Conservation (phyloP, 2,113 vertebrate genomes). For the Sander lucioperca region DNA sequence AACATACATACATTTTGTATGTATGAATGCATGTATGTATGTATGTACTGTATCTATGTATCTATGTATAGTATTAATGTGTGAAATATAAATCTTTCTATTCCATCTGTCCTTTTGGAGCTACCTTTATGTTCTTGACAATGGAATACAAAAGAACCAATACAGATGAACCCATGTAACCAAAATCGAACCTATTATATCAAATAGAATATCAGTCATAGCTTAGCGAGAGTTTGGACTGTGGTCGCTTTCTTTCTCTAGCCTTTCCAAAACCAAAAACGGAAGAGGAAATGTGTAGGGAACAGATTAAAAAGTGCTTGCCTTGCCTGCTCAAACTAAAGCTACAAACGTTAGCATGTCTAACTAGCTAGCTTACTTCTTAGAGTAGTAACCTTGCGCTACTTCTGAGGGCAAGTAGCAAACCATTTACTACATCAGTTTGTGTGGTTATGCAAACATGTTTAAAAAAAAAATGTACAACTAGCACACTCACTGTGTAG, state of each 20-base stretch:
- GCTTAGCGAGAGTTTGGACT: background rate
- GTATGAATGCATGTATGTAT: too few relatives aligned
- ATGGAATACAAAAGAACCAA: too few relatives aligned
- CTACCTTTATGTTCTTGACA: background rate
- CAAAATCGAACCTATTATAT: too few relatives aligned
- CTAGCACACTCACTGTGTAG: background rate
- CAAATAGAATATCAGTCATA: background rate
- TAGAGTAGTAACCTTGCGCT: background rate
- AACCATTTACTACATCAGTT: background rate
- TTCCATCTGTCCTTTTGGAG: background rate
- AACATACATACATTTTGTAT: too few relatives aligned
- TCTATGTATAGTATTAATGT: background rate
- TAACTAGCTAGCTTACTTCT: background rate
- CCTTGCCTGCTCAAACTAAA: background rate
- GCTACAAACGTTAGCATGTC: background rate
- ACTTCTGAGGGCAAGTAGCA: background rate
- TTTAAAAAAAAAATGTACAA: background rate
- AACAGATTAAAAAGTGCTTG: background rate
- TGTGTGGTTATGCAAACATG: background rate
- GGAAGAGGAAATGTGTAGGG: background rate
- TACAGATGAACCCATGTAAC: too few relatives aligned
- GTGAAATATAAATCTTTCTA: background rate
- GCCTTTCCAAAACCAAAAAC: background rate
- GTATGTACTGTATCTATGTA: too few relatives aligned
- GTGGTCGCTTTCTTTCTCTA: background rate